Conservation (phyloP, 2,113 vertebrate species). For the Tetraodon nigroviridis region DNA sequence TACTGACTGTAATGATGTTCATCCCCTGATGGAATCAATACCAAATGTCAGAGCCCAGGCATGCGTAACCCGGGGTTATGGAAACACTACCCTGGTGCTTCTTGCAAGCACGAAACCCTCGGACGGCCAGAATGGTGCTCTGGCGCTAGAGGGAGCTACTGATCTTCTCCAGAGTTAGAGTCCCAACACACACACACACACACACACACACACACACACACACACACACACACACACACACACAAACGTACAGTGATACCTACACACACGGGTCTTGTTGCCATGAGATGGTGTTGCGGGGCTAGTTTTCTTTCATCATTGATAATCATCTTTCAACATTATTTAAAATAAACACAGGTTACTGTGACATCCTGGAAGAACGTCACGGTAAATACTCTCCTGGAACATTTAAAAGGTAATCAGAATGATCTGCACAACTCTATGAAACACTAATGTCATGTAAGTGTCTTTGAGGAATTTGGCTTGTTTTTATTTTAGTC, state of each 20-base stretch:
- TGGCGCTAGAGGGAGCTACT: constrained; percentile 43
- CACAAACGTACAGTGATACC: background rate
- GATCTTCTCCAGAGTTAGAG: constrained; percentile 3
- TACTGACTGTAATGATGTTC: background rate
- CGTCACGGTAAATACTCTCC: no score
- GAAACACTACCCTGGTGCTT: background rate
- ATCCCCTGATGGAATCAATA: background rate
- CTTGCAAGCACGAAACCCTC: no score
- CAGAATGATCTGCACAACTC: no score
- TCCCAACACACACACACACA: background rate
- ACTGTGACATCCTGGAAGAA: no score
- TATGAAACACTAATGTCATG: no score
- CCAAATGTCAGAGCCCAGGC: background rate
- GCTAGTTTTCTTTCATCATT: background rate
- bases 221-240: constrained; percentile 4
- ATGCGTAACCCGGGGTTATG: background rate
- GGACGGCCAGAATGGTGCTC: constrained; percentile 14
- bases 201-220: background rate
- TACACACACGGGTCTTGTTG: background rate
- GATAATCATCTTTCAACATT: background rate
- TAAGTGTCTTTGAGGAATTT: background rate
- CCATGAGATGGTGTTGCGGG: constrained; percentile 30
- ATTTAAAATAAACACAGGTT: background rate
- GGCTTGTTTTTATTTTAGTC: background rate
- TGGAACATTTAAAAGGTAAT: no score